Base-by-base conservation (phyloP, 2,797 vertebrate species). In the Dallia pectoralis region DNA sequence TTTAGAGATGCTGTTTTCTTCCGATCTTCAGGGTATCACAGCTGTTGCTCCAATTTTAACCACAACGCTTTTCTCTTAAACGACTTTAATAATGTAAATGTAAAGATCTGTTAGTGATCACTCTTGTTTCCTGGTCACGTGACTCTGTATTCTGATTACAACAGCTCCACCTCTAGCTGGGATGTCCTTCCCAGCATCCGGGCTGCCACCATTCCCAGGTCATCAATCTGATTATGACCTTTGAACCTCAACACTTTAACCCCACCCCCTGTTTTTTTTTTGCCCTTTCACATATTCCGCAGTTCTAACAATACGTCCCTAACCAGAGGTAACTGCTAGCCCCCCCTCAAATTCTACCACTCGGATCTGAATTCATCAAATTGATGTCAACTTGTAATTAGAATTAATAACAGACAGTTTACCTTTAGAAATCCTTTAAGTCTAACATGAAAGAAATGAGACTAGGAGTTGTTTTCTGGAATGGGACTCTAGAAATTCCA, bases 81-180 rank as follows among this genome's bases (percentile, higher is more conserved):
- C n/a, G n/a, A n/a, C n/a, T n/a, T n/a, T n/a, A n/a, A n/a, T n/a
- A n/a, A n/a, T 65, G 11, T 67, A 61, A 77, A 68, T 49, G 49
- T 53, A 25, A 72, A 77, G 75, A 4, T 71, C 19, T 81, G 73
- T 15, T 75, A 74, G 63, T 67, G 61, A 18, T 65, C 71, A 30
- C 70, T 40, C 71, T 27, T 79, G 67, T 74, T 72, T 66, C 53
- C 44, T 77, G 53, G 73, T 87, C 72, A 78, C 79, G 70, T 91
- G 85, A 87, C 85, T 88, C 65, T 90, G 77, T 90, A 76, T 91
- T 84, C 75, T 91, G 82, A 49, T 91, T 75, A 79, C 77, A 81
- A 85, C 92, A 93, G 93, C 87, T 92, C 92, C 80, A 91, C 92
- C 70, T 94, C 93, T 87, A 94, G 93, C 87, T 94, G 93, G 93